Base-by-base conservation (phyloP, 1,140 invertebrate genomes). In the Palaemon carinicauda region DNA sequence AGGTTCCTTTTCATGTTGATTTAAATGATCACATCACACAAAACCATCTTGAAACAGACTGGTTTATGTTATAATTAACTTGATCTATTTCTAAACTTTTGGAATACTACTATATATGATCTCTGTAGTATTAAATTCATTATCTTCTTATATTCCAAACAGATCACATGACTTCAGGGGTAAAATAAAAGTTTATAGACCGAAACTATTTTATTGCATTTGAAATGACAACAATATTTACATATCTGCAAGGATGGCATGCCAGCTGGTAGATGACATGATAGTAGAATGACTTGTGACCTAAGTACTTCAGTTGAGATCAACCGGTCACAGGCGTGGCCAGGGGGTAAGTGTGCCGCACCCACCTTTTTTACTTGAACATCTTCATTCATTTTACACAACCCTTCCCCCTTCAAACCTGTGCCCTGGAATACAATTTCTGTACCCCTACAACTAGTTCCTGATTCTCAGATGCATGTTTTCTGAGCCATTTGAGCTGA, bases 151-250 rank as follows among this genome's bases (percentile, higher is more conserved):
- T n/a, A n/a, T n/a, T n/a, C n/a, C n/a, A n/a, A n/a, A 41, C 7
- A 7, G 41, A 41, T 5, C 41, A 41, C 7, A 1, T 41, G 7
- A 41, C 1, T 41, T 41, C 41, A 41, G 41, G 41, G 41, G 1
- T 41, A 12, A 41, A 71, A 73, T 73, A 41, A 86, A 15, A 19
- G n/a, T n/a, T 19, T 5, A 52, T 74, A 81, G 77, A 87, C 71
- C 85, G 85, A 87, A 87, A 87, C 85, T 87, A 87, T 87, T 87
- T 87, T 87, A 87, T 87, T 87, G 85, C 85, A 87, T 87, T 87
- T 87, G 85, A 87, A 87, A 87, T 87, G 85, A 87, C 85, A 87
- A 87, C 85, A 87, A 87, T 87, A 87, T 87, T 41, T 87, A 87
- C 85, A 87, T 87, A 87, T 87, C 85, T 87, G 85, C 85, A 87